These are phyloP conservation scores for Dipodomys spectabilis DNA, from an alignment of 2,113 vertebrate species.

Conservation along the genomic window DNA sequence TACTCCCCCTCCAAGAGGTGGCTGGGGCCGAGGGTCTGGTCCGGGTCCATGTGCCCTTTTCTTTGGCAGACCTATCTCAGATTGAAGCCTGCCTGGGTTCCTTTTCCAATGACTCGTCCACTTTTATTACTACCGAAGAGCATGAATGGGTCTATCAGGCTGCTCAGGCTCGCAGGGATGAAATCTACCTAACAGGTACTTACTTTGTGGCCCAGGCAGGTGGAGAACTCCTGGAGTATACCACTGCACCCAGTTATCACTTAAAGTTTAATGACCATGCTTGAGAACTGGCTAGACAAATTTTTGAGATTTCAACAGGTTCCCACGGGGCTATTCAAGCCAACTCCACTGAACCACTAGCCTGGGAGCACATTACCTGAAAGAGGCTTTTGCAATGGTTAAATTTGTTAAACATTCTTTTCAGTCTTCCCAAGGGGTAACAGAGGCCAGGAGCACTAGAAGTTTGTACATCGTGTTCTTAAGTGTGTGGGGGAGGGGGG, in stretches of 20 bases:
- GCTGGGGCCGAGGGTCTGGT: no score
- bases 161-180: no score
- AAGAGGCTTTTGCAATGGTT: neutral
- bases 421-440: neutral
- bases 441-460: no score
- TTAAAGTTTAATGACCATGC: neutral
- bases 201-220: no score
- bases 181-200: no score
- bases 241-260: neutral
- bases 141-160: no score
- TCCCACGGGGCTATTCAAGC: neutral
- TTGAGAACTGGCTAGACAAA: neutral
- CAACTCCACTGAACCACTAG: neutral
- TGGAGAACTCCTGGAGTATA: neutral
- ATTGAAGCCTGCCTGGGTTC: no score
- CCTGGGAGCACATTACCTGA: neutral
- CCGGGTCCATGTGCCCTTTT: no score
- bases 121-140: no score
- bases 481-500: neutral
- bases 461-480: neutral
- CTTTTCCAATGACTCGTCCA: no score
- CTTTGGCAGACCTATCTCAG: no score
- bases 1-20: no score
- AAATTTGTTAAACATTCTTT: neutral
- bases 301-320: neutral